A percentile compares a stretch with the other conserved stretches of the same genome.
phyloP scores from a whole-genome alignment of 2,113 vertebrate species.

The Siphamia tubifer region DNA sequence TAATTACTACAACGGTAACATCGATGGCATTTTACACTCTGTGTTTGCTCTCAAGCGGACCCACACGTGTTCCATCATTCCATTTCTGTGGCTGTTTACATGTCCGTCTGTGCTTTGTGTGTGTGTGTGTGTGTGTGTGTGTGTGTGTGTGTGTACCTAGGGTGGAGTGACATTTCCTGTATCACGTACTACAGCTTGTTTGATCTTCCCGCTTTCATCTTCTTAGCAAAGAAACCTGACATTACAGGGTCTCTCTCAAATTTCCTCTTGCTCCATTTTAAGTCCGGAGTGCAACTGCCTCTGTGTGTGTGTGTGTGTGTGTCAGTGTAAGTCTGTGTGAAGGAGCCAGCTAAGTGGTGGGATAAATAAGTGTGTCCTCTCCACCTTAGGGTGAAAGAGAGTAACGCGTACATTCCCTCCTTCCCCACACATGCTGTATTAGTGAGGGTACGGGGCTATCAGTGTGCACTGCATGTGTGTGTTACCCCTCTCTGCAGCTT shows the following conservation, averaged over 20 bases:
- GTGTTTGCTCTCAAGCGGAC: slow-evolving; percentile 23
- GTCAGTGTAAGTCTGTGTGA: not conserved
- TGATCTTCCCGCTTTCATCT: slow-evolving; percentile 76
- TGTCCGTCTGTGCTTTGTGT: slow-evolving; percentile 13
- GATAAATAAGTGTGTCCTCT: slow-evolving; percentile 53
- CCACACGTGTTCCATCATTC: slow-evolving; percentile 4
- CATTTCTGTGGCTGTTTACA: slow-evolving; percentile 2
- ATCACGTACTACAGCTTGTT: slow-evolving; percentile 65
- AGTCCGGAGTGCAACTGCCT: slow-evolving; percentile 8
- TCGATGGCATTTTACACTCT: not conserved
- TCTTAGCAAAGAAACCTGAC: slow-evolving; percentile 73
- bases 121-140: slow-evolving; percentile 4
- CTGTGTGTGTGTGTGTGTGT: not conserved
- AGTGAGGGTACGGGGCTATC: not conserved
- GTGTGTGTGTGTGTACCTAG: slow-evolving; percentile 5
- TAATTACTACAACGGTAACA: slow-evolving; percentile 43
- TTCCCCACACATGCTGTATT: slow-evolving; percentile 21
- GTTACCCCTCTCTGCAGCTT: not conserved
- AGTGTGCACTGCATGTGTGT: not conserved
- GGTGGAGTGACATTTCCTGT: slow-evolving; percentile 67
- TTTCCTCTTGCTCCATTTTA: slow-evolving; percentile 45
- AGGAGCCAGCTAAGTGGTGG: slow-evolving; percentile 22
- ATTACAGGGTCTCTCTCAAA: slow-evolving; percentile 62
- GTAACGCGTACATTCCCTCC: slow-evolving; percentile 25
- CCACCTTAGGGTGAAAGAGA: slow-evolving; percentile 44